These are phyloP conservation scores for Stenoptilia bipunctidactyla DNA, from an alignment of 2,888 invertebrate species.

Conservation along the genomic window DNA sequence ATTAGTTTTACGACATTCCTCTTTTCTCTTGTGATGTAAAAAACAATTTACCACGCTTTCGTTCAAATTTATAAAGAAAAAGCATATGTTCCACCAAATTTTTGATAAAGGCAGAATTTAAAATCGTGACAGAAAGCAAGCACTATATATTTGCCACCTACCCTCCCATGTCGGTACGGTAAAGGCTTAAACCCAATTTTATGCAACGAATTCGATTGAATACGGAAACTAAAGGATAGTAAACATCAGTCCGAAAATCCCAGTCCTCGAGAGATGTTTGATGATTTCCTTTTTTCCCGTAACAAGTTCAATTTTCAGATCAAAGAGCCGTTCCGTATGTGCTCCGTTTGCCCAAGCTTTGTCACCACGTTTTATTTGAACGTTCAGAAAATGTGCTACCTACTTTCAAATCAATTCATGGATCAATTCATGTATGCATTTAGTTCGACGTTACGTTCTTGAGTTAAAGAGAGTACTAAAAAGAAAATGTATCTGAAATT, in stretches of 20 bases:
- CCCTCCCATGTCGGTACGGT: not conserved
- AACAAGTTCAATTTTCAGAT: slow-evolving; percentile 30
- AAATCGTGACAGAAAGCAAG: too few relatives aligned
- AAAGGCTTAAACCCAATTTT: not conserved
- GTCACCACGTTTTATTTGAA: slow-evolving; percentile 20
- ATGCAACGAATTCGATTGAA: not conserved
- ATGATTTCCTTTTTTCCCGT: slow-evolving; percentile 20
- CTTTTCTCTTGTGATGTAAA: too few relatives aligned
- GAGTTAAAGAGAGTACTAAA: not conserved
- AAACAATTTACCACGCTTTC: too few relatives aligned
- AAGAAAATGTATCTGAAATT: too few relatives aligned
- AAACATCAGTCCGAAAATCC: slow-evolving; percentile 4
- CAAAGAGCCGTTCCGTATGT: slow-evolving; percentile 21
- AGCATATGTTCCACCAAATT: too few relatives aligned
- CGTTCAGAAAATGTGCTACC: slow-evolving; percentile 8
- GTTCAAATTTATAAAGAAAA: too few relatives aligned
- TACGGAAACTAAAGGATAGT: slow-evolving; percentile 3
- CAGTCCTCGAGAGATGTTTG: slow-evolving; percentile 16
- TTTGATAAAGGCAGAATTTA: too few relatives aligned
- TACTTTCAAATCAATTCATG: not conserved
- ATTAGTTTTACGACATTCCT: too few relatives aligned
- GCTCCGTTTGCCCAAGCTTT: slow-evolving; percentile 23
- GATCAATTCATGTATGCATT: too few relatives aligned
- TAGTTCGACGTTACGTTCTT: not conserved
- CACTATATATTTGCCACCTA: not conserved